phyloP scores from a whole-genome alignment of 37 sponge, comb jelly and placozoan genomes.

The Crambe crambe region DNA sequence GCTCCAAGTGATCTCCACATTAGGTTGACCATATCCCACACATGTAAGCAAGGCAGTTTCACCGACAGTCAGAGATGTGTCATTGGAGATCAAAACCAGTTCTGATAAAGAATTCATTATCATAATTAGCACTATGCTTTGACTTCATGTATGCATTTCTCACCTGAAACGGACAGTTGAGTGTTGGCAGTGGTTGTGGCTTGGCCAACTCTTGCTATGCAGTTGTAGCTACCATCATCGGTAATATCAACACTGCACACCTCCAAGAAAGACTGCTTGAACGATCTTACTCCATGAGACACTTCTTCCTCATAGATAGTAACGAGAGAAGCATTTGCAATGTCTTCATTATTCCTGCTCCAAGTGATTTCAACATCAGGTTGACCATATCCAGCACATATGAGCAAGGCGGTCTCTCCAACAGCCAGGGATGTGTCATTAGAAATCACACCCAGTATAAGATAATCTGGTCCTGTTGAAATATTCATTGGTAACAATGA shows the following conservation, averaged over 20 bases:
- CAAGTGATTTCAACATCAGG: too few relatives aligned
- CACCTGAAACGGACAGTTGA: background rate
- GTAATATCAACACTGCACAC: constrained; percentile 12
- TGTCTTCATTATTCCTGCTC: background rate
- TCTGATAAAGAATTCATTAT: too few relatives aligned
- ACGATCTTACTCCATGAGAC: background rate
- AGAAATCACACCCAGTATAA: too few relatives aligned
- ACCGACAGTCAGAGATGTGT: constrained; percentile 4
- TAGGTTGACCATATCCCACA: too few relatives aligned
- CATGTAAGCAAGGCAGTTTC: constrained; percentile 5
- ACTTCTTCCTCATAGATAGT: constrained; percentile 12
- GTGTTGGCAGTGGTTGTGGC: background rate
- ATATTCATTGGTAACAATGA: too few relatives aligned
- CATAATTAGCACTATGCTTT: too few relatives aligned
- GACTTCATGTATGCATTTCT: too few relatives aligned
- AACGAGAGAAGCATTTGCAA: constrained; percentile 18
- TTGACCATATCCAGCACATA: constrained; percentile 29
- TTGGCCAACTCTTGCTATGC: background rate
- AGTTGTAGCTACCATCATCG: constrained; percentile 10
- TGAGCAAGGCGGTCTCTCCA: constrained; percentile 1
- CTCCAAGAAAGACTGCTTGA: constrained; percentile 31
- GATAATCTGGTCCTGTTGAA: too few relatives aligned
- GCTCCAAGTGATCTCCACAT: too few relatives aligned
- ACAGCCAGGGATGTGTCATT: too few relatives aligned
- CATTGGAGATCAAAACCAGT: too few relatives aligned